Conservation (phyloP, 2,797 vertebrate genomes). For the Coregonus suidteri region DNA sequence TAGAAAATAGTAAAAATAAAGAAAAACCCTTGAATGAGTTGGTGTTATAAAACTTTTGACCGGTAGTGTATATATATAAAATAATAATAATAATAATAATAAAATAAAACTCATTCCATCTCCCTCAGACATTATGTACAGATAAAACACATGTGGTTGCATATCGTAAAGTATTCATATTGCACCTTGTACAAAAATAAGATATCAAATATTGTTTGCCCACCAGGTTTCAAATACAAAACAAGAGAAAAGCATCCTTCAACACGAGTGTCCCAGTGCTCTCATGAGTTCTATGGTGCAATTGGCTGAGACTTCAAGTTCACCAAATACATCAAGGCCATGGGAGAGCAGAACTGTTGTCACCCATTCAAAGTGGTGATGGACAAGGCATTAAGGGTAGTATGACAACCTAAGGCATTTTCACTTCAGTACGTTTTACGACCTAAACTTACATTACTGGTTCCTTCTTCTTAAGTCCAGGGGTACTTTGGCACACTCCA, state of each 20-base stretch:
- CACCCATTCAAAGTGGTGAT: constrained; percentile 45
- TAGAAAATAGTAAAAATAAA: no score
- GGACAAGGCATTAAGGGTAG: constrained; percentile 52
- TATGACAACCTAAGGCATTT: constrained; percentile 28
- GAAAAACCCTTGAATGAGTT: no score
- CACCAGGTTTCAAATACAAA: constrained; percentile 77
- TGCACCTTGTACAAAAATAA: constrained; percentile 86
- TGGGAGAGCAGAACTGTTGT: constrained; percentile 57
- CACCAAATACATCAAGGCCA: constrained; percentile 73
- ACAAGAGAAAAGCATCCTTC: constrained; percentile 66
- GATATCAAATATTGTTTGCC: constrained; percentile 80
- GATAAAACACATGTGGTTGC: constrained; percentile 73
- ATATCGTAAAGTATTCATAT: constrained; percentile 80
- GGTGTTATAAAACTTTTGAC: no score
- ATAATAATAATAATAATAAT: constrained; percentile 46
- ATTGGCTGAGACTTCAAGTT: constrained; percentile 69
- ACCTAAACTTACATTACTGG: constrained; percentile 43
- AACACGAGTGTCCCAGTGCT: constrained; percentile 47
- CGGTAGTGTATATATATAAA: constrained; percentile 11
- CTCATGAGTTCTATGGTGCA: not conserved
- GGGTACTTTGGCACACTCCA: constrained; percentile 57
- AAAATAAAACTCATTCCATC: constrained; percentile 33
- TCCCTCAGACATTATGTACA: constrained; percentile 69
- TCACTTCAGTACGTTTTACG: constrained; percentile 47
- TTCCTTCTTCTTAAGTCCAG: constrained; percentile 31